phyloP scores from a whole-genome alignment of 2,797 vertebrate genomes.

The Crenuchus spilurus region DNA sequence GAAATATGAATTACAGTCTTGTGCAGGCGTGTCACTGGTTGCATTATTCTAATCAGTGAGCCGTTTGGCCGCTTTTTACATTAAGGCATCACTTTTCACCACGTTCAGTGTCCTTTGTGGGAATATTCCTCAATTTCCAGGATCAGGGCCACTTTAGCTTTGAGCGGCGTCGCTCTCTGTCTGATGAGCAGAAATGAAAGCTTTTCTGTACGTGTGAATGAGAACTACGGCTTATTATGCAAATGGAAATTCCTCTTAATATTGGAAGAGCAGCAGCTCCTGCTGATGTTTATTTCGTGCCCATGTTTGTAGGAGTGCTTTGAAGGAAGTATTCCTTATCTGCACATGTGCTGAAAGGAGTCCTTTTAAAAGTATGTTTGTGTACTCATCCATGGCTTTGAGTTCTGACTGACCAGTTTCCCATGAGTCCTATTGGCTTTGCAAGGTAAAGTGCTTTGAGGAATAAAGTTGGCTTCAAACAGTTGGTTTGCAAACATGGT shows the following conservation, averaged over 20 bases:
- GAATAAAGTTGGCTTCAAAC: neutral
- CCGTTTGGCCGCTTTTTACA: neutral
- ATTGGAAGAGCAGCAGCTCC: neutral
- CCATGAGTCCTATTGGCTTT: neutral
- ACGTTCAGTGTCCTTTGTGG: conserved; percentile 1
- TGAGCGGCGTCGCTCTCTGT: neutral
- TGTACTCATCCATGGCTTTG: neutral
- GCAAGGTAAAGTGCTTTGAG: conserved; percentile 10
- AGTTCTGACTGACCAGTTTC: conserved; percentile 11
- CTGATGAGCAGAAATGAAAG: conserved; percentile 6
- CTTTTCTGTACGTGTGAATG: neutral
- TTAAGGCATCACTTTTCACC: neutral
- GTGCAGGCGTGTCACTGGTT: conserved; percentile 40
- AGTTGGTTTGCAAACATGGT: neutral
- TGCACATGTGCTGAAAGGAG: neutral
- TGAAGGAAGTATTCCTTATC: conserved; percentile 12
- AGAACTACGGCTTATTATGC: neutral
- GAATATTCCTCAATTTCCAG: neutral
- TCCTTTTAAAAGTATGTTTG: neutral
- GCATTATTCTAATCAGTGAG: conserved; percentile 15
- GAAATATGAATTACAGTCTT: conserved; percentile 32
- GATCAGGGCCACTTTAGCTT: neutral
- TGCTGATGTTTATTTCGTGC: conserved; percentile 27
- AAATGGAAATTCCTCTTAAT: conserved; percentile 10
- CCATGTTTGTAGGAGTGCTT: conserved; percentile 1